Conservation (phyloP, 2,797 vertebrate species). For the Lutjanus campechanus region DNA sequence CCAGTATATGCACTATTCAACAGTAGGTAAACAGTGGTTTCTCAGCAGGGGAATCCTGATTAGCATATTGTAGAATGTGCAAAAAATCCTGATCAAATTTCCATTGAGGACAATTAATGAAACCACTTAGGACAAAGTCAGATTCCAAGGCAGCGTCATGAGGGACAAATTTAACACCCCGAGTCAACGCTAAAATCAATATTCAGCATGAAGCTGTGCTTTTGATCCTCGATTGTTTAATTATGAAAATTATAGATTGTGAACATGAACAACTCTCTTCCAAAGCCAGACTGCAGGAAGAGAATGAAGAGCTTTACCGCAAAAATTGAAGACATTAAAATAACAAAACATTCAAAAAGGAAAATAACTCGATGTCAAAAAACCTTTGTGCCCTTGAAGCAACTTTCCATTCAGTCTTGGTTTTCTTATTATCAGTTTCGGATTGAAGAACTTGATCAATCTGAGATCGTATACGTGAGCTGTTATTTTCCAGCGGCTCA, state of each 20-base stretch:
- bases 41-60: constrained; percentile 18
- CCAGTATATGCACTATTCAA: constrained; percentile 4
- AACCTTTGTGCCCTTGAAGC: neutral
- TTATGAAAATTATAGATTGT: constrained; percentile 9
- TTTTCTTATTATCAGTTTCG: neutral
- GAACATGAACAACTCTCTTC: neutral
- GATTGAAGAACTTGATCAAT: constrained; percentile 3
- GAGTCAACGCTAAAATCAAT: constrained; percentile 24
- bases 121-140: constrained; percentile 31
- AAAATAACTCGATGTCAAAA: neutral
- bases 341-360: neutral
- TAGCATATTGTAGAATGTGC: constrained; percentile 19
- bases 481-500: neutral
- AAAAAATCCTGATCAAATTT: constrained; percentile 39
- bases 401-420: neutral
- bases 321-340: neutral
- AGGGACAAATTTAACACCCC: neutral
- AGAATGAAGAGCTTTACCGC: too few relatives aligned
- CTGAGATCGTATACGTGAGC: neutral
- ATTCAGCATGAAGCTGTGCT: constrained; percentile 5
- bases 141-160: constrained; percentile 1
- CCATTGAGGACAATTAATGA: constrained; percentile 49
- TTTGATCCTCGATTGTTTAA: constrained; percentile 10
- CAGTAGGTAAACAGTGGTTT: constrained; percentile 19
- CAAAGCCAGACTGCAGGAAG: neutral